A percentile compares a stretch with the other conserved stretches of the same genome.
These are phyloP conservation scores for Drosophila yooni DNA, from an alignment of 2,888 invertebrate genomes.

Conservation along the genomic window DNA sequence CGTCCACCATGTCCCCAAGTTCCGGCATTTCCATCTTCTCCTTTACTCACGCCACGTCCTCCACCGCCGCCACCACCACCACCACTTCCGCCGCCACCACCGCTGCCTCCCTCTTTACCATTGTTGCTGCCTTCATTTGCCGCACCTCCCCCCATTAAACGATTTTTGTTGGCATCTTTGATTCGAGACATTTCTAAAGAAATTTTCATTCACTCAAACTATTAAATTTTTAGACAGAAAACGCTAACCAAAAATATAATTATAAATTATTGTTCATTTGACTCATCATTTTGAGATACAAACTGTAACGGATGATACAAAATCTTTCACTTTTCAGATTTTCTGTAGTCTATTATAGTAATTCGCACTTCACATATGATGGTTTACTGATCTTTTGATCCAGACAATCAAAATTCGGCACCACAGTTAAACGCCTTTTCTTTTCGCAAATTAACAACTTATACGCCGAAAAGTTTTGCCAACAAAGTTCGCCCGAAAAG, in stretches of 20 bases:
- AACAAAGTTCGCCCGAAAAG: slow-evolving; percentile 67
- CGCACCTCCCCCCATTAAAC: neutral
- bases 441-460: slow-evolving; percentile 80
- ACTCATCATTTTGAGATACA: neutral
- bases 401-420: slow-evolving; percentile 58
- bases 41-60: neutral
- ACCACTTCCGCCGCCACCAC: neutral
- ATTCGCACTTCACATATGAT: slow-evolving; percentile 12
- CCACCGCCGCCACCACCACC: slow-evolving; percentile 3
- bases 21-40: neutral
- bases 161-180: neutral
- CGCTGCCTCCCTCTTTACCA: neutral
- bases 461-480: slow-evolving; percentile 71
- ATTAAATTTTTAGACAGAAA: slow-evolving; percentile 29
- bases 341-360: slow-evolving; percentile 3
- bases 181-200: slow-evolving; percentile 5
- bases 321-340: neutral
- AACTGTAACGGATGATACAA: neutral
- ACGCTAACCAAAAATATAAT: neutral
- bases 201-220: neutral
- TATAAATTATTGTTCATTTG: neutral
- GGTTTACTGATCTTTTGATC: slow-evolving; percentile 33
- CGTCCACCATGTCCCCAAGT: slow-evolving; percentile 2
- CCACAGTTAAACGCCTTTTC: slow-evolving; percentile 73
- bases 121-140: neutral